Conservation (phyloP, 2,113 vertebrate genomes). For the Oncorhynchus nerka region DNA sequence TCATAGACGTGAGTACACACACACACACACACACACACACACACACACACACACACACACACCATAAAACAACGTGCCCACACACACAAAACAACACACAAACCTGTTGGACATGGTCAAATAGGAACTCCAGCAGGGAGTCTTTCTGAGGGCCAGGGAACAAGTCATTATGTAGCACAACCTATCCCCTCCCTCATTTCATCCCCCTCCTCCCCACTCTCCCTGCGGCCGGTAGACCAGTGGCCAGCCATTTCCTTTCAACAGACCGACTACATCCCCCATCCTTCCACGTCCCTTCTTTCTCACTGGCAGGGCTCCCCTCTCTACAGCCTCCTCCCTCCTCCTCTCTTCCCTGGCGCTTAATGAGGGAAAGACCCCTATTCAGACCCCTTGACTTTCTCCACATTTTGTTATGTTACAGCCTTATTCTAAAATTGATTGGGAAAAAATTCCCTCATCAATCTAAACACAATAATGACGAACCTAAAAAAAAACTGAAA, state of each 20-base stretch:
- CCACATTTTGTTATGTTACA: too few species aligned
- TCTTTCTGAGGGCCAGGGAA: too few species aligned
- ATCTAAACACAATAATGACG: too few species aligned
- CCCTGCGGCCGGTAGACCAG: neutral
- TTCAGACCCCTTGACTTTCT: too few species aligned
- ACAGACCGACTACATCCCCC: neutral
- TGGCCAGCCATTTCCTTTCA: neutral
- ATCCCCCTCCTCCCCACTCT: neutral
- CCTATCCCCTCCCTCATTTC: neutral
- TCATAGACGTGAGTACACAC: slow-evolving; percentile 90
- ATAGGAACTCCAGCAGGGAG: neutral
- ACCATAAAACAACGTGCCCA: too few species aligned
- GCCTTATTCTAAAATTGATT: too few species aligned
- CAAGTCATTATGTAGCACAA: too few species aligned
- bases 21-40: slow-evolving; percentile 4
- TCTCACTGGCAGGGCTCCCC: slow-evolving; percentile 47
- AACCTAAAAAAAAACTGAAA: too few species aligned
- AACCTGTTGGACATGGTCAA: slow-evolving; percentile 37
- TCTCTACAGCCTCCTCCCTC: neutral
- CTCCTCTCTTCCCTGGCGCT: slow-evolving; percentile 50
- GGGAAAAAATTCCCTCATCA: too few species aligned
- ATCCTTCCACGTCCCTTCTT: neutral
- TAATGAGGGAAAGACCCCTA: slow-evolving; percentile 83
- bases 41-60: slow-evolving; percentile 7
- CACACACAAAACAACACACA: slow-evolving; percentile 10